Evolutionary conservation across 2,888 invertebrate genomes (phyloP).

Genomic region (Drosophila monieri): DNA sequence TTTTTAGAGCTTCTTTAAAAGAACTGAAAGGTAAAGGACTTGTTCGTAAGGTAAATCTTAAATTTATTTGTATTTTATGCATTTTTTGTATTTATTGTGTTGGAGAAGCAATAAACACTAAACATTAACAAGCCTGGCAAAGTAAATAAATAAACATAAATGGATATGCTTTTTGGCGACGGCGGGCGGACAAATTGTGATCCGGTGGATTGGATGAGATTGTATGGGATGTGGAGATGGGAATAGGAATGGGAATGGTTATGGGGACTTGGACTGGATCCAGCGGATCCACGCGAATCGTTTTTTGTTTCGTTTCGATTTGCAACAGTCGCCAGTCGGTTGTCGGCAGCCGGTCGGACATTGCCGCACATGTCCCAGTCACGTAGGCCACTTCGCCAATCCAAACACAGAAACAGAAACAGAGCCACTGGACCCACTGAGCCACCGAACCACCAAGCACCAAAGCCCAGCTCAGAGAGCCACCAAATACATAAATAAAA

Average conservation of each 20-base stretch:
- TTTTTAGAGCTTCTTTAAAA: too few relatives aligned
- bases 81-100: slow-evolving; percentile 10
- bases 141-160: slow-evolving; percentile 70
- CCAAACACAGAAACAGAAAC: slow-evolving; percentile 8
- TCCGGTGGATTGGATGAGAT: slow-evolving; percentile 30
- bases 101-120: slow-evolving; percentile 27
- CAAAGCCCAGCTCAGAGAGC: slow-evolving; percentile 19
- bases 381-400: slow-evolving; percentile 80
- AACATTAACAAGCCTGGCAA: slow-evolving; percentile 36
- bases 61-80: not conserved
- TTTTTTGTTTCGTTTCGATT: slow-evolving; percentile 40
- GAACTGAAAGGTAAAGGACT: too few relatives aligned
- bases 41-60: not conserved
- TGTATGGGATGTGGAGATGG: not conserved
- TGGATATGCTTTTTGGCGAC: slow-evolving; percentile 54
- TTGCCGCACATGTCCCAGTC: slow-evolving; percentile 79
- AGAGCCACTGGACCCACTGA: slow-evolving; percentile 19
- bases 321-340: slow-evolving; percentile 55
- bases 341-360: slow-evolving; percentile 70
- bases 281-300: slow-evolving; percentile 33
- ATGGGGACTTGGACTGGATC: slow-evolving; percentile 15
- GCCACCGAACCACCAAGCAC: slow-evolving; percentile 17
- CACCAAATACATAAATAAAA: slow-evolving; percentile 7
- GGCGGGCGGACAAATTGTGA: slow-evolving; percentile 60
- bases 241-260: not conserved